Conservation (phyloP, 2,797 vertebrate genomes). For the Phoeniculus purpureus region DNA sequence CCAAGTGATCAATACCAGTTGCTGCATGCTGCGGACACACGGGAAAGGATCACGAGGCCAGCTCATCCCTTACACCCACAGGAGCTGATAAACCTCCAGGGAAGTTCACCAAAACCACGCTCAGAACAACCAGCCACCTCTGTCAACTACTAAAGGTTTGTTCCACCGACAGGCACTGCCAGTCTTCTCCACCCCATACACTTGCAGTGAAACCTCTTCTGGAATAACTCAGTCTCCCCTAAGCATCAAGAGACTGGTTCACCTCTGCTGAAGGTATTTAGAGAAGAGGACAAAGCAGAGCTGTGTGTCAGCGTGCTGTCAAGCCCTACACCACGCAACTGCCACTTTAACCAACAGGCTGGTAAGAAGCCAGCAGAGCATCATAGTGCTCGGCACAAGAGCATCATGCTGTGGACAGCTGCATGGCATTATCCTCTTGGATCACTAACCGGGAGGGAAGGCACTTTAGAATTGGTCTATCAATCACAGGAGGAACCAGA, state of each 20-base stretch:
- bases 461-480: slow-evolving; percentile 40
- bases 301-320: neutral
- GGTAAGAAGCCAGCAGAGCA: slow-evolving; percentile 42
- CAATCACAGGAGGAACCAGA: slow-evolving; percentile 50
- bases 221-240: neutral
- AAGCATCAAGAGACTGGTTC: neutral
- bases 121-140: neutral
- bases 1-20: rapidly evolving
- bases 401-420: slow-evolving; percentile 62
- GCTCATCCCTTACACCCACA: rapidly evolving
- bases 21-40: neutral
- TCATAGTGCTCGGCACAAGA: slow-evolving; percentile 17
- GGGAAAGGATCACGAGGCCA: neutral
- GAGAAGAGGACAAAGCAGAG: neutral
- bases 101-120: neutral
- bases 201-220: neutral
- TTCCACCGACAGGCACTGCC: neutral
- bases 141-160: neutral
- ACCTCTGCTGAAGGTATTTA: neutral
- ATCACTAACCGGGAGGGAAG: slow-evolving; percentile 13
- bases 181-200: neutral
- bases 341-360: neutral
- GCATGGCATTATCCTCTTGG: slow-evolving; percentile 65
- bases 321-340: slow-evolving; percentile 13
- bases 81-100: neutral